Evolutionary conservation across 2,797 vertebrate genomes (phyloP).

Genomic region (Coregonus suidteri): DNA sequence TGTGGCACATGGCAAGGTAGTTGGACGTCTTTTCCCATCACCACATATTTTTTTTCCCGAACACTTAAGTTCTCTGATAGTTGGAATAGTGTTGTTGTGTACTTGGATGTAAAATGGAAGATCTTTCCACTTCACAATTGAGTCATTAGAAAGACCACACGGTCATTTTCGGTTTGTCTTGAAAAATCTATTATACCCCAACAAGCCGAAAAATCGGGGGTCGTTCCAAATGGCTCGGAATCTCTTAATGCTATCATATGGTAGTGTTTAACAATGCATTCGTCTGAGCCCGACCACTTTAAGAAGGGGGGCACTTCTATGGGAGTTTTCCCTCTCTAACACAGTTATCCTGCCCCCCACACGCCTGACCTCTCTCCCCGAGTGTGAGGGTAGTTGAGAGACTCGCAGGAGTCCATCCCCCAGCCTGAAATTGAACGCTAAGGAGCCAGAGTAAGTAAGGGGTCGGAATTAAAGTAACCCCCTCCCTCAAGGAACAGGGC

Average conservation of each 20-base stretch:
- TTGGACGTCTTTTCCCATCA: constrained; percentile 24
- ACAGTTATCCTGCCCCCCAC: constrained; percentile 40
- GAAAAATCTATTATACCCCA: constrained; percentile 64
- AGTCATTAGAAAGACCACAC: constrained; percentile 73
- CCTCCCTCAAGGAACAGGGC: constrained; percentile 68
- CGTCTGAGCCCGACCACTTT: constrained; percentile 60
- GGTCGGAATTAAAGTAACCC: constrained; percentile 75
- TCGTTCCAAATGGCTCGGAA: constrained; percentile 64
- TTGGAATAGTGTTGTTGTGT: constrained; percentile 37
- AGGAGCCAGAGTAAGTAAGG: constrained; percentile 62
- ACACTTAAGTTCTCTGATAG: constrained; percentile 51
- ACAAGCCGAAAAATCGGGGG: constrained; percentile 52
- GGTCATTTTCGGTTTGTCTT: constrained; percentile 69
- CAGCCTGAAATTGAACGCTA: constrained; percentile 71
- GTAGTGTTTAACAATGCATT: constrained; percentile 75
- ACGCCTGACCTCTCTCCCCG: constrained; percentile 56
- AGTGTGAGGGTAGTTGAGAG: constrained; percentile 66
- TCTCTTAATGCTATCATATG: constrained; percentile 70
- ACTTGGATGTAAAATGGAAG: constrained; percentile 61
- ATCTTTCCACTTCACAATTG: constrained; percentile 73
- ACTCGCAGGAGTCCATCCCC: constrained; percentile 52
- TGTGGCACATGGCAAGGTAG: not conserved
- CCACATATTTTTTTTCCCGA: constrained; percentile 38
- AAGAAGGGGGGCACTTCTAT: constrained; percentile 51
- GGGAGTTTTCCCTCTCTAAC: constrained; percentile 46